phyloP scores from a whole-genome alignment of 2,797 vertebrate species.

The Squalus acanthias region DNA sequence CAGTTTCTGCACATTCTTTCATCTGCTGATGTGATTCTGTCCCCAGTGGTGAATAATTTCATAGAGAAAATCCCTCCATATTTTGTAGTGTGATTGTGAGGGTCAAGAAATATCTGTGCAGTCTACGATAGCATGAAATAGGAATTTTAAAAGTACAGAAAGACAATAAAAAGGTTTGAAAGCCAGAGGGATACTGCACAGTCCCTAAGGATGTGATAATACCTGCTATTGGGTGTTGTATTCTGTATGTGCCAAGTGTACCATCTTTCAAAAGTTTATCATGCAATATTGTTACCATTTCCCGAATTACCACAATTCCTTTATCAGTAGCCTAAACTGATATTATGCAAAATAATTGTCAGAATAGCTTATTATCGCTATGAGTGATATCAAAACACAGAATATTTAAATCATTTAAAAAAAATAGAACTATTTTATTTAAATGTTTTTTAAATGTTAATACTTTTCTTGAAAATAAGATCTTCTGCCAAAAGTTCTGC shows the following conservation, averaged over 20 bases:
- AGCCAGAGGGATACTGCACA: not conserved
- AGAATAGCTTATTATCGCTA: not conserved
- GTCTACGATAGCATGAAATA: not conserved
- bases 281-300: not conserved
- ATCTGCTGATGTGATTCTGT: conserved; percentile 17
- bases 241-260: not conserved
- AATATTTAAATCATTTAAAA: too few relatives aligned
- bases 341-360: not conserved
- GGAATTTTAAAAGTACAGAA: not conserved
- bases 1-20: not conserved
- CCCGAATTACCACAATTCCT: not conserved
- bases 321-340: not conserved
- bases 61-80: not conserved
- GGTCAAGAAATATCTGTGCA: not conserved
- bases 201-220: not conserved
- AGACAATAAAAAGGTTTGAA: not conserved
- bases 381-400: not conserved
- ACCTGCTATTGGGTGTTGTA: not conserved
- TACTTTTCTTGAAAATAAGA: too few relatives aligned
- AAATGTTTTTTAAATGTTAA: too few relatives aligned
- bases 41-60: conserved; percentile 12
- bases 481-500: too few relatives aligned
- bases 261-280: not conserved
- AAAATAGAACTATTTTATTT: too few relatives aligned
- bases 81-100: not conserved